Percentiles rank a stretch among this genome's conserved stretches.
Evolutionary conservation across 2,888 invertebrate species (phyloP).

Genomic region (Prenolepis imparis): DNA sequence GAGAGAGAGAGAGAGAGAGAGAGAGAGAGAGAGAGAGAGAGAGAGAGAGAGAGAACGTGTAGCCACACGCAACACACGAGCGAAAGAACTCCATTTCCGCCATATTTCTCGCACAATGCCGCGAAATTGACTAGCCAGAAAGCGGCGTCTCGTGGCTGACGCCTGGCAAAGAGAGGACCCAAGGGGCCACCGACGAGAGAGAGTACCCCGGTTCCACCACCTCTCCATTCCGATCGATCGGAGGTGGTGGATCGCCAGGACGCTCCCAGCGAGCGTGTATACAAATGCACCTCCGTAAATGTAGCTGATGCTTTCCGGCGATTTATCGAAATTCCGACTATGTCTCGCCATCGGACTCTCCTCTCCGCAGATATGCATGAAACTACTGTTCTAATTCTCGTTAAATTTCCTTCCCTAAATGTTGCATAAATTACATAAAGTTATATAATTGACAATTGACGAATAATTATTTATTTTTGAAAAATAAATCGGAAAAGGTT

Average conservation of each 20-base stretch:
- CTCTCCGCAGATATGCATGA: not conserved
- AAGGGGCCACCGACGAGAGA: not conserved
- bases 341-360: not conserved
- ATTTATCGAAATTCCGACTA: conserved; percentile 34
- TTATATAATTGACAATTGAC: not conserved
- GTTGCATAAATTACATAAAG: not conserved
- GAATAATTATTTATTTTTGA: not conserved
- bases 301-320: not conserved
- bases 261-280: not conserved
- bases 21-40: conserved; percentile 36
- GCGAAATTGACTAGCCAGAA: conserved; percentile 69
- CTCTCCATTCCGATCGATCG: conserved; percentile 40
- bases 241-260: not conserved
- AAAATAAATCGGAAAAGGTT: too few relatives aligned
- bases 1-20: not conserved
- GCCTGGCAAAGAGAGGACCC: conserved; percentile 41
- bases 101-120: conserved; percentile 66
- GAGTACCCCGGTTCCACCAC: not conserved
- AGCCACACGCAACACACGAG: conserved; percentile 17
- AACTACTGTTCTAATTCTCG: not conserved
- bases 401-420: not conserved
- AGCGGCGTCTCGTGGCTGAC: conserved; percentile 55
- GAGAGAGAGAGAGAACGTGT: conserved; percentile 25
- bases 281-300: conserved; percentile 30
- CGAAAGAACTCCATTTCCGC: conserved; percentile 52